Evolutionary conservation across 37 sponge, comb jelly and placozoan genomes (phyloP).

Genomic region (Hexactinellida sp.): DNA sequence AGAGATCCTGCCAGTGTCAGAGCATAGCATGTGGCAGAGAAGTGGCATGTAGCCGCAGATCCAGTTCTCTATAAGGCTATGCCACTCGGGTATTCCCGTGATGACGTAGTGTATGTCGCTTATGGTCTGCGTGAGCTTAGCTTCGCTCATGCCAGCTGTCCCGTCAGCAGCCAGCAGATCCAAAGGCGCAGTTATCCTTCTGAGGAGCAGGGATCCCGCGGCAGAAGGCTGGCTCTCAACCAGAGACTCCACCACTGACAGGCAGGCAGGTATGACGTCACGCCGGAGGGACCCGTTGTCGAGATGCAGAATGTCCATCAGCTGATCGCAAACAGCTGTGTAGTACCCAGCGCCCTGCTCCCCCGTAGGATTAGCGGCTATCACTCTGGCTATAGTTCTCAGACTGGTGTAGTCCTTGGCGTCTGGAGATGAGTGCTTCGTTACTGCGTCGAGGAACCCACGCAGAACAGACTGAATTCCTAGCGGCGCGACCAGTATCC

Average conservation of each 20-base stretch:
- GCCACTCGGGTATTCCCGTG: not conserved
- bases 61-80: not conserved
- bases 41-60: not conserved
- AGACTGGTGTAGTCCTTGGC: not conserved
- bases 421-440: not conserved
- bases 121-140: not conserved
- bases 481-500: not conserved
- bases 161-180: not conserved
- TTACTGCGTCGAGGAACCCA: not conserved
- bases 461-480: slow-evolving; percentile 1
- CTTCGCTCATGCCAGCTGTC: not conserved
- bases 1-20: not conserved
- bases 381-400: not conserved
- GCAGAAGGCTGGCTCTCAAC: not conserved
- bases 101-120: not conserved
- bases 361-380: not conserved
- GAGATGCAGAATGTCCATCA: not conserved
- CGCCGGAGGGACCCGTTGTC: not conserved
- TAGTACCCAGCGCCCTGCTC: not conserved
- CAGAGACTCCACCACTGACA: not conserved
- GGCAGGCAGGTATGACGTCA: not conserved
- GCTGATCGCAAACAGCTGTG: not conserved
- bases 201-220: not conserved
- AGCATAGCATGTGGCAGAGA: not conserved
- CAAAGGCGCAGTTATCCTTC: not conserved